These are phyloP conservation scores for Arctia plantaginis DNA, from an alignment of 2,888 invertebrate genomes.

Conservation along the genomic window DNA sequence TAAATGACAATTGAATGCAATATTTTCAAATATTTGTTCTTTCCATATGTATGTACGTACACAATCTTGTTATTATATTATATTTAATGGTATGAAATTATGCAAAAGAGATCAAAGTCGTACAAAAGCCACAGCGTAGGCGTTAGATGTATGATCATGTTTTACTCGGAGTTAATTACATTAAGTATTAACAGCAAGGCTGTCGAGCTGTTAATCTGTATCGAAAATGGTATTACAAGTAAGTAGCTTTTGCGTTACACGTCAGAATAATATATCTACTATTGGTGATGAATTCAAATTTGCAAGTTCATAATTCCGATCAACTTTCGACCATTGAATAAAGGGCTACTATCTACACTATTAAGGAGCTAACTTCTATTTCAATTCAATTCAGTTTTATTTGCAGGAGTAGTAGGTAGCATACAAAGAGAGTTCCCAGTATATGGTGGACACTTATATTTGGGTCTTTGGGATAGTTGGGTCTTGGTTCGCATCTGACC, in stretches of 20 bases:
- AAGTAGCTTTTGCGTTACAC: background rate
- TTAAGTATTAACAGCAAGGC: conserved; percentile 14
- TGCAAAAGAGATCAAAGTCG: background rate
- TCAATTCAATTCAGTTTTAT: too few relatives aligned
- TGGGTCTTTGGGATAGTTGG: too few relatives aligned
- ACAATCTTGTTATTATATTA: background rate
- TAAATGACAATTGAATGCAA: background rate
- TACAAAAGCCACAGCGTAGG: conserved; percentile 2
- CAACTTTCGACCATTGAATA: background rate
- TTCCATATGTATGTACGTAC: background rate
- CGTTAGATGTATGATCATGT: conserved; percentile 9
- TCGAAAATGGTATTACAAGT: conserved; percentile 1
- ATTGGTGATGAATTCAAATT: background rate
- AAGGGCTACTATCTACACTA: background rate
- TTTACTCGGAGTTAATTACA: conserved; percentile 14
- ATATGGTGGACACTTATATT: too few relatives aligned
- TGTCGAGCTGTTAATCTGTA: conserved; percentile 9
- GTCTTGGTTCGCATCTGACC: too few relatives aligned
- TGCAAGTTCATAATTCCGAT: background rate
- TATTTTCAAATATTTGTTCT: background rate
- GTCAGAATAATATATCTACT: background rate
- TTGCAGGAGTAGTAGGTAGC: too few relatives aligned
- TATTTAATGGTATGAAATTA: background rate
- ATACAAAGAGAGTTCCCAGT: too few relatives aligned
- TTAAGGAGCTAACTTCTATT: too few relatives aligned